A percentile compares a stretch with the other conserved stretches of the same genome.
Conservation (phyloP, 2,888 invertebrate species). For the Pristionchus arcanus region DNA sequence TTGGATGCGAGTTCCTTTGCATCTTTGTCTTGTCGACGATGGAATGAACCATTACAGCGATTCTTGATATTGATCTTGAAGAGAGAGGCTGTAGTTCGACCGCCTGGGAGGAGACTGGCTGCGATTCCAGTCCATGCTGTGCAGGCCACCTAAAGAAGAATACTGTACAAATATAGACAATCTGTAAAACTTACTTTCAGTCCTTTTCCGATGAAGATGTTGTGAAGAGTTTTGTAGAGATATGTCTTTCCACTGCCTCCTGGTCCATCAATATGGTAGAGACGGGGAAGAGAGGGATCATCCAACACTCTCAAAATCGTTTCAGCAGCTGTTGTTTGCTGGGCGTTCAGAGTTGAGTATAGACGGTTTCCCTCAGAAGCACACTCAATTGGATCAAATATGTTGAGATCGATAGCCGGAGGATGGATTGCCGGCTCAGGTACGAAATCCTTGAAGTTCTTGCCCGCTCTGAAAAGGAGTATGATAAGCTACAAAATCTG, state of each 20-base stretch:
- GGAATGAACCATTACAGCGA: neutral
- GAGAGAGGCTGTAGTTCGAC: constrained; percentile 57
- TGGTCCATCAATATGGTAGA: constrained; percentile 80
- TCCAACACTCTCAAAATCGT: constrained; percentile 51
- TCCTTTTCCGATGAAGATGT: constrained; percentile 74
- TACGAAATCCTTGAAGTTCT: neutral
- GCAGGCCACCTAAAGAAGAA: too few relatives aligned
- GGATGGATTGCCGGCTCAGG: neutral
- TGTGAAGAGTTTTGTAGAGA: constrained; percentile 79
- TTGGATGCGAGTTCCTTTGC: constrained; percentile 17
- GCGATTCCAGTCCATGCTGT: constrained; percentile 57
- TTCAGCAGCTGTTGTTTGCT: constrained; percentile 55
- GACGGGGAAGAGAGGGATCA: neutral
- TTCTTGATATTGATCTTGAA: constrained; percentile 54
- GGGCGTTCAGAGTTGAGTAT: constrained; percentile 34
- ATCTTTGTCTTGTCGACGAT: neutral
- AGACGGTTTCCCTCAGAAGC: constrained; percentile 52
- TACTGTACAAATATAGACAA: too few relatives aligned
- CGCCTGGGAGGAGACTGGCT: constrained; percentile 58
- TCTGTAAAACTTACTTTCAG: too few relatives aligned
- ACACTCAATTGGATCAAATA: constrained; percentile 25
- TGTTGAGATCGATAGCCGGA: neutral
- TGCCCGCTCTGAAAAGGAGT: too few relatives aligned
- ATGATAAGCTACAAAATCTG: too few relatives aligned
- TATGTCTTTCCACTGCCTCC: constrained; percentile 81